These are phyloP conservation scores for Ruditapes philippinarum DNA, from an alignment of 1,140 invertebrate genomes.

Conservation along the genomic window DNA sequence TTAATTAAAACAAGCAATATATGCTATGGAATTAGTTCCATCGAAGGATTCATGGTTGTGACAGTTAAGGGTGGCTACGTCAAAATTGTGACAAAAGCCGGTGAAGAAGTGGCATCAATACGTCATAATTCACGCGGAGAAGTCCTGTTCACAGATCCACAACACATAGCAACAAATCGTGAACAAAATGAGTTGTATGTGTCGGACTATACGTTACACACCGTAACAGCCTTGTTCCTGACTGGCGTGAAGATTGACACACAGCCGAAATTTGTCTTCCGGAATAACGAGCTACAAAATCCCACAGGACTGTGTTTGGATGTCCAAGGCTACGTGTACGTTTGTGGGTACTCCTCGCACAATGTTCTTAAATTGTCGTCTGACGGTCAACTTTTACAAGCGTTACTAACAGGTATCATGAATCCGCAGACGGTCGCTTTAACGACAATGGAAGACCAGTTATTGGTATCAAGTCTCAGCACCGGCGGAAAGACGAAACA, in stretches of 20 bases:
- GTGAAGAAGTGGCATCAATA: conserved; percentile 63
- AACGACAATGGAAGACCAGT: conserved; percentile 34
- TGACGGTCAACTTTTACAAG: conserved; percentile 35
- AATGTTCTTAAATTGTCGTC: conserved; percentile 52
- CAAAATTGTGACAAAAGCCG: conserved; percentile 57
- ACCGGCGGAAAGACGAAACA: conserved; percentile 13
- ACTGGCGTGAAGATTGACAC: conserved; percentile 50
- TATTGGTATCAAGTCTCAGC: conserved; percentile 31
- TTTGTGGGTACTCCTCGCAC: conserved; percentile 58
- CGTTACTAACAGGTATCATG: conserved; percentile 44
- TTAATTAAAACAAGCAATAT: conserved; percentile 65
- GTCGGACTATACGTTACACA: conserved; percentile 52
- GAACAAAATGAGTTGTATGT: conserved; percentile 59
- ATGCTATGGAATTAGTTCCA: conserved; percentile 56
- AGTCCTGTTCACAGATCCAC: conserved; percentile 52
- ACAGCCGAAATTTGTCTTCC: conserved; percentile 58
- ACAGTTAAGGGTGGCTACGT: conserved; percentile 61
- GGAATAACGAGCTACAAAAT: conserved; percentile 59
- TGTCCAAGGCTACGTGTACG: conserved; percentile 32
- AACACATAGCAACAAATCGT: conserved; percentile 51
- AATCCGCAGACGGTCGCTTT: conserved; percentile 58
- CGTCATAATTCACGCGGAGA: conserved; percentile 54
- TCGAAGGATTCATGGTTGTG: conserved; percentile 58
- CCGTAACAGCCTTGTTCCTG: conserved; percentile 38
- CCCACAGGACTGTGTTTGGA: conserved; percentile 61